Conservation (phyloP, 2,113 vertebrate genomes). For the Tetrax tetrax region DNA sequence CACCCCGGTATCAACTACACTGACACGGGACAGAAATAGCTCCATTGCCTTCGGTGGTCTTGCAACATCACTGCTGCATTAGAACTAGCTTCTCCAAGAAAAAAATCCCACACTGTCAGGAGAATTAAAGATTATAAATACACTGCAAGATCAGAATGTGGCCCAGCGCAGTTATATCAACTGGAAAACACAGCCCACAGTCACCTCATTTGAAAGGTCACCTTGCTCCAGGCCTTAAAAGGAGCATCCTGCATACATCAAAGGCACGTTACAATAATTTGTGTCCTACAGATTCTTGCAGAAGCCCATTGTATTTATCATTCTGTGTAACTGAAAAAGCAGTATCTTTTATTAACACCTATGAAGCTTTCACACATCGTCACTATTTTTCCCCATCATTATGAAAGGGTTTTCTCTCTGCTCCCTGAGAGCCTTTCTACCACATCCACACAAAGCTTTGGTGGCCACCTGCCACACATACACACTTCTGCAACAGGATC, state of each 20-base stretch:
- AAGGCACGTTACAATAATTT: slow-evolving; percentile 15
- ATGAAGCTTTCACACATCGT: slow-evolving; percentile 8
- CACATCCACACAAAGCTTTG: slow-evolving; percentile 54
- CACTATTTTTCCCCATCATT: slow-evolving; percentile 52
- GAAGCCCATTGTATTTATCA: slow-evolving; percentile 61
- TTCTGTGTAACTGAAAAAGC: slow-evolving; percentile 35
- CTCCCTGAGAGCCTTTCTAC: slow-evolving; percentile 35
- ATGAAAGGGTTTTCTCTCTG: slow-evolving; percentile 52
- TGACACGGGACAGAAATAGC: not conserved
- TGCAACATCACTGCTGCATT: not conserved
- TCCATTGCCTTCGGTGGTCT: not conserved
- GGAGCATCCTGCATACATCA: not conserved
- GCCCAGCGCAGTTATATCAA: not conserved
- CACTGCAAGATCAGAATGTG: not conserved
- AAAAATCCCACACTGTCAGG: not conserved
- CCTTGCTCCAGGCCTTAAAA: not conserved
- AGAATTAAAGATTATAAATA: not conserved
- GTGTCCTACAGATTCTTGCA: slow-evolving; percentile 4
- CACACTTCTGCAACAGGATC: slow-evolving; percentile 25
- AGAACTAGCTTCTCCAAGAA: not conserved
- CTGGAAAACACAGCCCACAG: not conserved
- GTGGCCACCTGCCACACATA: slow-evolving; percentile 55
- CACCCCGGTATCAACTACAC: accelerated
- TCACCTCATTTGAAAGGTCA: slow-evolving; percentile 19
- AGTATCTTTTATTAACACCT: slow-evolving; percentile 57